phyloP scores from a whole-genome alignment of 2,888 invertebrate genomes.

The Glyphotaelius pellucidus region DNA sequence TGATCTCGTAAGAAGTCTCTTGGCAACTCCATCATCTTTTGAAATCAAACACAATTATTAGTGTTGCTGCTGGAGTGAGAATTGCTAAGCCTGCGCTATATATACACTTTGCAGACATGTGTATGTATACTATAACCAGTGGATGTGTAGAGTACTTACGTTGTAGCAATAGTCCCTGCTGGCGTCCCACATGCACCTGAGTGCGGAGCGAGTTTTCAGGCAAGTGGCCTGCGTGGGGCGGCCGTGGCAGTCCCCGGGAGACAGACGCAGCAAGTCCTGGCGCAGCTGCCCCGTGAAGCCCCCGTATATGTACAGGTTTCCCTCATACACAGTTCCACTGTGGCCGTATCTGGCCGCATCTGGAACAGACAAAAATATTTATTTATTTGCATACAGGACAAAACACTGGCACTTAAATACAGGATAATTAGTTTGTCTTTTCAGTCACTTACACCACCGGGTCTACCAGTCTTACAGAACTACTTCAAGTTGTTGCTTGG shows the following conservation, averaged over 20 bases:
- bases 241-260: conserved; percentile 84
- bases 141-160: conserved; percentile 70
- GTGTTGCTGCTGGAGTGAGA: no score
- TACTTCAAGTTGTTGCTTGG: no score
- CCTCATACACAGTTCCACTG: conserved; percentile 83
- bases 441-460: no score
- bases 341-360: conserved; percentile 88
- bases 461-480: no score
- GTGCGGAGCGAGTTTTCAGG: conserved; percentile 82
- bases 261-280: conserved; percentile 90
- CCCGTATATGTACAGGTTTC: conserved; percentile 87
- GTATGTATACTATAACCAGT: background rate
- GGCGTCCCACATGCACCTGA: conserved; percentile 92
- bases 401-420: no score
- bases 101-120: no score
- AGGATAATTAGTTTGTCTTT: no score
- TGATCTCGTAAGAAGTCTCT: conserved; percentile 70
- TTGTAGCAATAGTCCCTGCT: conserved; percentile 80
- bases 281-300: conserved; percentile 97
- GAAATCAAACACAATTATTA: background rate
- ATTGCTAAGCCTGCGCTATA: no score
- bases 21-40: conserved; percentile 69
- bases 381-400: no score
- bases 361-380: conserved; percentile 68
- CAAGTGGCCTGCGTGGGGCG: conserved; percentile 82